phyloP scores from a whole-genome alignment of 2,113 vertebrate species.

The Oncorhynchus tshawytscha region DNA sequence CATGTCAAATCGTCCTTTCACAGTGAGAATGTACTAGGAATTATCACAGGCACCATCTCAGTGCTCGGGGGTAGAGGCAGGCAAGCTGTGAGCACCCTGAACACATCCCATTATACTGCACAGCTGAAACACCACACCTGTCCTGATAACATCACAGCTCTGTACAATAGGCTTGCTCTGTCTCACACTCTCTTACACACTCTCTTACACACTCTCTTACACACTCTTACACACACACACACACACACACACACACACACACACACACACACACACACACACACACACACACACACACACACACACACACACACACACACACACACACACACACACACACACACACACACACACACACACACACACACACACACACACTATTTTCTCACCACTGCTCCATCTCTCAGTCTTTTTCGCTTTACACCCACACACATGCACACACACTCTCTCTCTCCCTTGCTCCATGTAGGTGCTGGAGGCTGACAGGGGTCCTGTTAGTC shows the following conservation, averaged over 20 bases:
- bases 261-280: conserved; percentile 10
- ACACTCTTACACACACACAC: too few species aligned
- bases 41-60: not conserved
- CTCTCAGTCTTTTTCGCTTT: not conserved
- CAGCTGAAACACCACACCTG: not conserved
- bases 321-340: not conserved
- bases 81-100: not conserved
- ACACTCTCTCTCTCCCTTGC: not conserved
- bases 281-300: conserved; percentile 3
- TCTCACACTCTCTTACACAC: conserved; percentile 3
- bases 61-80: not conserved
- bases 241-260: not conserved
- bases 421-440: not conserved
- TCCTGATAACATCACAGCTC: not conserved
- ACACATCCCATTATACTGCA: not conserved
- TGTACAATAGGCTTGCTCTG: not conserved
- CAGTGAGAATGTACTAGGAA: not conserved
- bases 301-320: not conserved
- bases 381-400: not conserved
- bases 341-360: not conserved
- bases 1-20: not conserved
- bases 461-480: conserved; percentile 1
- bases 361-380: conserved; percentile 4
- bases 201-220: too few species aligned
- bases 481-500: conserved; percentile 32